Evolutionary conservation across 37 sponge, comb jelly and placozoan genomes (phyloP).

Genomic region (Dysidea cf. avara): DNA sequence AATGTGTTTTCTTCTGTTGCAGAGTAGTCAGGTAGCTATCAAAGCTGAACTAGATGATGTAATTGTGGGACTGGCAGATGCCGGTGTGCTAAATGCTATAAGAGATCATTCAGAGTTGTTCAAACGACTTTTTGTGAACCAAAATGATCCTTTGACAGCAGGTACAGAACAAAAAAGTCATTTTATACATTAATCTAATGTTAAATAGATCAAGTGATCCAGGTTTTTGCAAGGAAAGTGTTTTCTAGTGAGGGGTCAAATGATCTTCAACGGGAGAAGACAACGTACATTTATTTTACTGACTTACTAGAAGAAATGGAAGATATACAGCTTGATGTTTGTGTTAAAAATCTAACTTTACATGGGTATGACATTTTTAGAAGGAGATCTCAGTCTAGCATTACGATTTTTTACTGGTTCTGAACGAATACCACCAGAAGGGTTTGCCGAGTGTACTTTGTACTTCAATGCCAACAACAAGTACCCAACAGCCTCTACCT

Average conservation of each 20-base stretch:
- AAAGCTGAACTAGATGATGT: too few species aligned
- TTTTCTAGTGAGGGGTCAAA: not conserved
- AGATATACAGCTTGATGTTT: not conserved
- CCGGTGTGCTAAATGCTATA: too few species aligned
- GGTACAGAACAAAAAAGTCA: too few species aligned
- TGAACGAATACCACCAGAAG: constrained; percentile 15
- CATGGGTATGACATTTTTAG: not conserved
- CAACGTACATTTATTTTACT: constrained; percentile 11
- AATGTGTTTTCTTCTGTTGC: too few species aligned
- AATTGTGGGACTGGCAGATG: too few species aligned
- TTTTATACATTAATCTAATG: too few species aligned
- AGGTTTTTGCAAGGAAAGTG: too few species aligned
- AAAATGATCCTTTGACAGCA: too few species aligned
- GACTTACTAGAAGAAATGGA: not conserved
- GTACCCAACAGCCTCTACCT: constrained; percentile 34
- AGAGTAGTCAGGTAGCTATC: too few species aligned
- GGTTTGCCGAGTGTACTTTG: not conserved
- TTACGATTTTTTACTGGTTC: constrained; percentile 32
- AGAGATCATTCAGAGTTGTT: too few species aligned
- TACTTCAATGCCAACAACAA: not conserved
- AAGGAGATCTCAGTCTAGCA: not conserved
- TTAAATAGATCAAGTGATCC: too few species aligned
- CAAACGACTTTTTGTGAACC: too few species aligned
- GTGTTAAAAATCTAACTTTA: not conserved
- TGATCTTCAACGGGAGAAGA: not conserved